phyloP scores from a whole-genome alignment of 2,797 vertebrate species.

The Neosilurus hyrtlii region DNA sequence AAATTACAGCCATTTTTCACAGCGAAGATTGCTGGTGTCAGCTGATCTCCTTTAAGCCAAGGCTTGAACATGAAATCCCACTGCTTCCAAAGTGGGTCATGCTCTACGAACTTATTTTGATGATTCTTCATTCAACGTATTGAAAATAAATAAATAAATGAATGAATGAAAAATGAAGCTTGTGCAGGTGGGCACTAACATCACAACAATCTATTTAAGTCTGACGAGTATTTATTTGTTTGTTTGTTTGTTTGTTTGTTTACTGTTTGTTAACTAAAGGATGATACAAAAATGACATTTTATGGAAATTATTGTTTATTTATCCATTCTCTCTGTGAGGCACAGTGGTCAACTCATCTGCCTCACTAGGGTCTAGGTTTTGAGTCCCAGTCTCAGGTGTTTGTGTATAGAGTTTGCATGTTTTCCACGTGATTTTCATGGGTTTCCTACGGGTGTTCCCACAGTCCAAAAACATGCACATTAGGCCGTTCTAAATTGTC shows the following conservation, averaged over 20 bases:
- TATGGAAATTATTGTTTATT: neutral
- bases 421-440: too few species aligned
- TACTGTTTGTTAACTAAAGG: too few species aligned
- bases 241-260: too few species aligned
- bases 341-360: too few species aligned
- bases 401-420: too few species aligned
- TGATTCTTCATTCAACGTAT: neutral
- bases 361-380: too few species aligned
- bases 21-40: neutral
- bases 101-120: neutral
- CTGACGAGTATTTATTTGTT: neutral
- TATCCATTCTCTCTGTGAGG: too few species aligned
- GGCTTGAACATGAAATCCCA: neutral
- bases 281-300: neutral
- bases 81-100: constrained; percentile 15
- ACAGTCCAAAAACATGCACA: too few species aligned
- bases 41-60: neutral
- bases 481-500: too few species aligned
- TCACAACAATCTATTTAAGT: neutral
- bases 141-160: neutral
- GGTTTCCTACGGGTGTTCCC: too few species aligned
- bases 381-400: too few species aligned
- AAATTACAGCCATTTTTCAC: neutral
- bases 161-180: neutral
- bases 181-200: neutral